These are phyloP conservation scores for Neosalanx taihuensis DNA, from an alignment of 2,797 vertebrate genomes.

Conservation along the genomic window DNA sequence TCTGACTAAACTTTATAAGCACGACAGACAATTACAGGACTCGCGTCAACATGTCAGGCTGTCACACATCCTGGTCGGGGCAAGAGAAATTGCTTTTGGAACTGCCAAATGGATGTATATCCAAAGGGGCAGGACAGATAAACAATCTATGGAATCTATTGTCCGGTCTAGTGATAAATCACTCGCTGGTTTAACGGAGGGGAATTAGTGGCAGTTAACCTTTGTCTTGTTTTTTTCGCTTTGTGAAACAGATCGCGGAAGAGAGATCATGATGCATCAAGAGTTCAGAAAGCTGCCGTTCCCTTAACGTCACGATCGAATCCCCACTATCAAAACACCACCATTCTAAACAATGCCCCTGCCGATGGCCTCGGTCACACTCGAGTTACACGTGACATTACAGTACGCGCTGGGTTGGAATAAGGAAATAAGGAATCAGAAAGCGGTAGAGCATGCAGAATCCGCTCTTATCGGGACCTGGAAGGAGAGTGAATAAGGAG, in stretches of 20 bases:
- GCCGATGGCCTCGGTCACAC: too few species aligned
- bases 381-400: too few species aligned
- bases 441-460: too few species aligned
- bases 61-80: slow-evolving; percentile 37
- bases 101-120: slow-evolving; percentile 48
- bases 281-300: too few species aligned
- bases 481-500: too few species aligned
- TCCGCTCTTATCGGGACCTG: too few species aligned
- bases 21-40: slow-evolving; percentile 66
- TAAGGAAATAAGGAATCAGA: too few species aligned
- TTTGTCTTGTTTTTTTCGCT: slow-evolving; percentile 21
- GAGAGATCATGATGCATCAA: background rate
- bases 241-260: background rate
- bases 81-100: slow-evolving; percentile 49
- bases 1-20: slow-evolving; percentile 73
- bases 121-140: slow-evolving; percentile 54
- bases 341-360: too few species aligned
- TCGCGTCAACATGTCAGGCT: slow-evolving; percentile 60
- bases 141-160: slow-evolving; percentile 59
- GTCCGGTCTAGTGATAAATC: slow-evolving; percentile 67
- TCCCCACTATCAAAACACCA: too few species aligned
- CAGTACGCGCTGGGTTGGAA: too few species aligned
- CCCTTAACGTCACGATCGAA: too few species aligned
- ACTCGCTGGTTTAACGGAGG: slow-evolving; percentile 41
- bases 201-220: slow-evolving; percentile 62